Evolutionary conservation across 2,113 vertebrate genomes (phyloP).

Genomic region (Lichenostomus cassidix): DNA sequence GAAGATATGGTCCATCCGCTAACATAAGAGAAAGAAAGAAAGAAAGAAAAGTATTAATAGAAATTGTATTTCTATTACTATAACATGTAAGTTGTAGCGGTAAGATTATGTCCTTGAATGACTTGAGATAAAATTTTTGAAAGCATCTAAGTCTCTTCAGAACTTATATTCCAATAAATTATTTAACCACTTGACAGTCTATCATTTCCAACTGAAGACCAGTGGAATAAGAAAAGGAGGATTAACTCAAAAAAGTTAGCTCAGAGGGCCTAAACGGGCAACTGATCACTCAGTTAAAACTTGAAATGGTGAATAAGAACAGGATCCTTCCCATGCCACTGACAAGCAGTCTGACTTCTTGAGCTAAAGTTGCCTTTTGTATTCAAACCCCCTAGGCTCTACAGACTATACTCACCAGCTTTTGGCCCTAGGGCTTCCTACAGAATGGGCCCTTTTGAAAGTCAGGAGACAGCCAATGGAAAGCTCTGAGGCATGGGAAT

Average conservation of each 20-base stretch:
- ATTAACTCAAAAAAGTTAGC: background rate
- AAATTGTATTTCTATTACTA: background rate
- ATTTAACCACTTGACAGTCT: background rate
- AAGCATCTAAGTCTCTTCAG: background rate
- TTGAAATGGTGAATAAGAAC: background rate
- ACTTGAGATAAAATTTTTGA: background rate
- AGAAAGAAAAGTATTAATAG: slow-evolving; percentile 8
- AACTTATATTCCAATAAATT: background rate
- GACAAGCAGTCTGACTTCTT: background rate
- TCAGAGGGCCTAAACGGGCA: background rate
- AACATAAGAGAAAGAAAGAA: slow-evolving; percentile 27
- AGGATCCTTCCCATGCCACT: background rate
- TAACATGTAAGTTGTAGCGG: background rate
- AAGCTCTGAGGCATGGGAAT: slow-evolving; percentile 18
- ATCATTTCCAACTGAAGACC: background rate
- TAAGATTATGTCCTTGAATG: background rate
- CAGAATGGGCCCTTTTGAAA: slow-evolving; percentile 10
- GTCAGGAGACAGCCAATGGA: background rate
- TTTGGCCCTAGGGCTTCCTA: slow-evolving; percentile 15
- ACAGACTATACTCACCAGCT: background rate
- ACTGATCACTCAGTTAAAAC: background rate
- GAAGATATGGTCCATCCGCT: slow-evolving; percentile 84
- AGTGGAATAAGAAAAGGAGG: background rate
- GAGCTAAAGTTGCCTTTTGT: background rate
- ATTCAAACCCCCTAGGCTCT: background rate